These are phyloP conservation scores for Stomatorhinus ivindoensis DNA, from an alignment of 2,113 vertebrate species.

Conservation along the genomic window DNA sequence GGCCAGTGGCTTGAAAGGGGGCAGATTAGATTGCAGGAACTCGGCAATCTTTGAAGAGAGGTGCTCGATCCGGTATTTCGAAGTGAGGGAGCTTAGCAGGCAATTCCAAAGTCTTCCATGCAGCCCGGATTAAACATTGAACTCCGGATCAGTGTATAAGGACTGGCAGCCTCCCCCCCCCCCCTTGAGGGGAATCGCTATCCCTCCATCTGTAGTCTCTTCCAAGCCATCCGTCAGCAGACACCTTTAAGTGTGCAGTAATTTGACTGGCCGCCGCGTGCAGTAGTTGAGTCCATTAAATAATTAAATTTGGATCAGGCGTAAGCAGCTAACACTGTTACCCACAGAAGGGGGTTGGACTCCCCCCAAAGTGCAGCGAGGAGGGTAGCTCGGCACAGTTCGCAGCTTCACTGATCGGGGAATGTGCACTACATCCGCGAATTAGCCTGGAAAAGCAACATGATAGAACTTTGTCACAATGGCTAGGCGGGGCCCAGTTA, in stretches of 20 bases:
- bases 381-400: not conserved
- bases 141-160: constrained; percentile 20
- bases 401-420: not conserved
- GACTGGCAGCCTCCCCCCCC: constrained; percentile 9
- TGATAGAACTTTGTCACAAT: not conserved
- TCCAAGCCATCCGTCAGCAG: constrained; percentile 24
- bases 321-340: not conserved
- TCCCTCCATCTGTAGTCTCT: constrained; percentile 13
- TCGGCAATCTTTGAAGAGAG: constrained; percentile 32
- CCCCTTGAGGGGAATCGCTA: constrained; percentile 23
- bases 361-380: not conserved
- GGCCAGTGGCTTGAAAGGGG: constrained; percentile 23
- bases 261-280: not conserved
- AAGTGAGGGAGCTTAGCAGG: constrained; percentile 31
- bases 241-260: not conserved
- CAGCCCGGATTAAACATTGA: constrained; percentile 29
- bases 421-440: not conserved
- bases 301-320: constrained; percentile 1
- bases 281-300: constrained; percentile 4
- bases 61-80: constrained; percentile 30
- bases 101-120: constrained; percentile 28
- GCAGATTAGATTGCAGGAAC: constrained; percentile 26
- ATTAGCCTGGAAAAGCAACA: not conserved
- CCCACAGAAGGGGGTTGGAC: not conserved
- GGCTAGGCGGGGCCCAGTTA: not conserved